phyloP scores from a whole-genome alignment of 2,113 vertebrate species.

The Danio rerio region GRCz12tu NC_133181.1:52169501-52170000 shows the following conservation, averaged over 20 bases:
- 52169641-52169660: conserved; percentile 84
- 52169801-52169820: no score
- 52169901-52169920: conserved; percentile 80
- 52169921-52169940: conserved; percentile 85
- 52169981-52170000: conserved; percentile 63
- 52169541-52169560: conserved; percentile 62
- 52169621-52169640: conserved; percentile 71
- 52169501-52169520: conserved; percentile 63
- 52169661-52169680: conserved; percentile 87
- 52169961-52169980: conserved; percentile 85
- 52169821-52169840: no score
- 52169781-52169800: no score
- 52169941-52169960: conserved; percentile 85
- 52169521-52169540: conserved; percentile 67
- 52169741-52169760: no score
- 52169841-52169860: no score
- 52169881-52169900: conserved; percentile 2
- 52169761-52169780: no score
- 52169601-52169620: conserved; percentile 60
- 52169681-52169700: not conserved
- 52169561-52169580: conserved; percentile 30
- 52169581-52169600: conserved; percentile 52
- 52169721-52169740: no score
- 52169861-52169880: no score
- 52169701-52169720: conserved; percentile 1